Evolutionary conservation across 2,888 invertebrate genomes (phyloP).

Genomic region (Andrena haemorrhoa): DNA sequence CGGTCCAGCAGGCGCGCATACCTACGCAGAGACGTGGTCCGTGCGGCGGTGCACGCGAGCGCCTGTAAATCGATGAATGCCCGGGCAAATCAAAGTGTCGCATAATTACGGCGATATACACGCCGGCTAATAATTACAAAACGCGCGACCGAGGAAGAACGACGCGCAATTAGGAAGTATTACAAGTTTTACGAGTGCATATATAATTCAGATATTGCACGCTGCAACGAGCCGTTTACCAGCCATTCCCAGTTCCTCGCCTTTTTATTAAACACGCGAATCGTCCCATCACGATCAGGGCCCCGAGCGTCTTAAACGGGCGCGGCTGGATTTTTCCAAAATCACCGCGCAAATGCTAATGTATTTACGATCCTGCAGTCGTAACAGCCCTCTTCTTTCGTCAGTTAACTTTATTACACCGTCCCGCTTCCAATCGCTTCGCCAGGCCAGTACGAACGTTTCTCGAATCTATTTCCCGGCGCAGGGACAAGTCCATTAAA

Average conservation of each 20-base stretch:
- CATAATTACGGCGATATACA: conserved; percentile 57
- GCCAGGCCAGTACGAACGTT: conserved; percentile 26
- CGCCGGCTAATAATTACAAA: conserved; percentile 57
- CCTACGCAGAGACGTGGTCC: background rate
- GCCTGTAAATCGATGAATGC: conserved; percentile 54
- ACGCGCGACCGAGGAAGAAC: conserved; percentile 56
- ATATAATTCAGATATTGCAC: conserved; percentile 64
- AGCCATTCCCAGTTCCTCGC: background rate
- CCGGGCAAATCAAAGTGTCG: conserved; percentile 63
- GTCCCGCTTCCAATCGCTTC: conserved; percentile 5
- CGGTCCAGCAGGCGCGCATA: background rate
- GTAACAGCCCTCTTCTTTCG: background rate
- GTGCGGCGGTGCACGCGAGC: background rate
- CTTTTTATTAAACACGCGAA: conserved; percentile 2
- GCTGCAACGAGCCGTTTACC: conserved; percentile 26
- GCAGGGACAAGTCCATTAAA: conserved; percentile 59
- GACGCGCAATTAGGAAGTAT: conserved; percentile 66
- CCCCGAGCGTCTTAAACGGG: conserved; percentile 27
- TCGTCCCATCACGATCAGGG: background rate
- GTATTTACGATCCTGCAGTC: conserved; percentile 46
- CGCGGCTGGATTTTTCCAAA: conserved; percentile 41
- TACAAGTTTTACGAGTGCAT: conserved; percentile 65
- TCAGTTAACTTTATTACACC: conserved; percentile 45
- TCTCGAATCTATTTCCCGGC: conserved; percentile 45
- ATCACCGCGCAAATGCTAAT: conserved; percentile 56